A percentile compares a stretch with the other conserved stretches of the same genome.
These are phyloP conservation scores for Cinclus mexicanus DNA, from an alignment of 2,113 vertebrate genomes.

Conservation along the genomic window DNA sequence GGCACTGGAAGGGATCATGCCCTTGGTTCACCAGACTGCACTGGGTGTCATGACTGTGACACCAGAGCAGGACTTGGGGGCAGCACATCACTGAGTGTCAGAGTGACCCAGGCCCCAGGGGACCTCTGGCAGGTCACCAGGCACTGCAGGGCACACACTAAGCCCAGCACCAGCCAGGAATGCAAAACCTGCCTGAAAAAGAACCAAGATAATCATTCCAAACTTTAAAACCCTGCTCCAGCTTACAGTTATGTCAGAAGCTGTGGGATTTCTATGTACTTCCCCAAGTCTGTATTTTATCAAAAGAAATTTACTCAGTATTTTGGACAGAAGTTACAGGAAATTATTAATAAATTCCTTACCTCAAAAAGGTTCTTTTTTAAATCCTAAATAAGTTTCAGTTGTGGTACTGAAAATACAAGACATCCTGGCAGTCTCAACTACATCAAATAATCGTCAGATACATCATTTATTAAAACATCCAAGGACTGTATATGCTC, in stretches of 20 bases:
- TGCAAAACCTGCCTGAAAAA: background rate
- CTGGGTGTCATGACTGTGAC: rapidly evolving
- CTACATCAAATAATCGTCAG: conserved; percentile 62
- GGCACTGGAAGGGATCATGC: background rate
- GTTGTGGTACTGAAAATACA: conserved; percentile 32
- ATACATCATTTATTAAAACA: conserved; percentile 70
- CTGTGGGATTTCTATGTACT: background rate
- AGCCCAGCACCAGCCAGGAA: background rate
- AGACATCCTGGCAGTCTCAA: conserved; percentile 45
- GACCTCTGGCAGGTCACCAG: background rate
- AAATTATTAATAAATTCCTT: conserved; percentile 56
- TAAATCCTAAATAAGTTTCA: conserved; percentile 54
- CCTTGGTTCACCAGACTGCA: background rate
- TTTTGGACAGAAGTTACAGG: conserved; percentile 50
- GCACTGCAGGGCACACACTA: background rate
- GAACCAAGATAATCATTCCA: background rate
- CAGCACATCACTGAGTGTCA: background rate
- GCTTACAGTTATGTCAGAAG: background rate
- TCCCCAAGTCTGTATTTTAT: conserved; percentile 24
- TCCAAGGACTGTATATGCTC: conserved; percentile 21
- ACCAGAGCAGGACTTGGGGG: background rate
- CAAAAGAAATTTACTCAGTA: conserved; percentile 34
- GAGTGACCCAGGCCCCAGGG: background rate
- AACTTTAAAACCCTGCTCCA: background rate
- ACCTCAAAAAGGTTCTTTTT: conserved; percentile 41